A percentile compares a stretch with the other conserved stretches of the same genome.
These are phyloP conservation scores for Felis catus DNA, from an alignment of 2,113 vertebrate genomes.

Conservation along the genomic window DNA sequence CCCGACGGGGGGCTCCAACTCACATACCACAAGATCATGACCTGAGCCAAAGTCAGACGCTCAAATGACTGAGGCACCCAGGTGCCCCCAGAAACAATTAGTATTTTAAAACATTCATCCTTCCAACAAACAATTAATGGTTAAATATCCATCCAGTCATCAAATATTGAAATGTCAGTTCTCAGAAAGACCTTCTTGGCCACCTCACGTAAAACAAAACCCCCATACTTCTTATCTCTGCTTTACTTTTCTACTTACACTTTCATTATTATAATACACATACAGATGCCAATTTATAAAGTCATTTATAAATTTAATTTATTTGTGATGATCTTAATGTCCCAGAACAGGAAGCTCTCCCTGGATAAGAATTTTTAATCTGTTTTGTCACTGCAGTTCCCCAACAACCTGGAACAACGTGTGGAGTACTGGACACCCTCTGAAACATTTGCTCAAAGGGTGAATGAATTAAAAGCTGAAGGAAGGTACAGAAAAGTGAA, in stretches of 20 bases:
- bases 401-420: not conserved
- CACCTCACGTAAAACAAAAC: not conserved
- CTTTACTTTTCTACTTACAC: not conserved
- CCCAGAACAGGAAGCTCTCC: not conserved
- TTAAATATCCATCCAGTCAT: slow-evolving; percentile 38
- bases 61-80: too few relatives aligned
- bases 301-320: not conserved
- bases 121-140: not conserved
- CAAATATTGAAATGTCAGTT: slow-evolving; percentile 44
- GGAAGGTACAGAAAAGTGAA: not conserved
- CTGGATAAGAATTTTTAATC: not conserved
- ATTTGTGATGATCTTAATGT: not conserved
- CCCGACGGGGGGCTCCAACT: too few relatives aligned
- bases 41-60: too few relatives aligned
- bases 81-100: not conserved
- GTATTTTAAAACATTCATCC: slow-evolving; percentile 35
- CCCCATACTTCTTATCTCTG: not conserved
- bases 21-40: too few relatives aligned
- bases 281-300: not conserved
- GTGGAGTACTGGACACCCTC: not conserved
- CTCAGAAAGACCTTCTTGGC: not conserved
- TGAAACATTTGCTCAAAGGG: not conserved
- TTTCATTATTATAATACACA: not conserved
- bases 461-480: not conserved
- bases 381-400: not conserved